Conservation (phyloP, 2,888 invertebrate species). For the Shargacucullia verbasci region DNA sequence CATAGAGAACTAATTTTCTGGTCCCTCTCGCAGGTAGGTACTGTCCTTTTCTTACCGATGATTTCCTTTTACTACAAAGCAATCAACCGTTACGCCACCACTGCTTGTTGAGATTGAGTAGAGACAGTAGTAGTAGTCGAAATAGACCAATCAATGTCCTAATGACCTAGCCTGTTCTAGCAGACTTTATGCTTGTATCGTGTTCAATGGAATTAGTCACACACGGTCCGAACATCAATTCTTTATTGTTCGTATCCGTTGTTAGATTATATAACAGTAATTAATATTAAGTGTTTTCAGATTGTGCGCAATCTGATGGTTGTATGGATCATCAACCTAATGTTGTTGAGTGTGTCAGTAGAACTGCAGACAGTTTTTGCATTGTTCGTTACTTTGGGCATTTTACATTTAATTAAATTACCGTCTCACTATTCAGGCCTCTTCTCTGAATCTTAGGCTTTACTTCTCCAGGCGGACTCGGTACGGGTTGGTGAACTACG, state of each 20-base stretch:
- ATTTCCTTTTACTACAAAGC: too few species aligned
- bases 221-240: too few species aligned
- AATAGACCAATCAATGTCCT: conserved; percentile 15
- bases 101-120: not conserved
- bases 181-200: conserved; percentile 7
- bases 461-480: too few species aligned
- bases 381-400: not conserved
- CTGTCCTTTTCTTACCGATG: too few species aligned
- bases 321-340: not conserved
- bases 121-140: conserved; percentile 1
- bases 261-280: conserved; percentile 8
- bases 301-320: not conserved
- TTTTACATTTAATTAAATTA: too few species aligned
- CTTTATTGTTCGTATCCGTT: conserved; percentile 4
- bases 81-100: too few species aligned
- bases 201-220: conserved; percentile 20
- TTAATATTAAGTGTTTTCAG: not conserved
- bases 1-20: too few species aligned
- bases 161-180: conserved; percentile 20
- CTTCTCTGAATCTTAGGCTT: too few species aligned
- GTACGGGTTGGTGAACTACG: too few species aligned
- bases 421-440: too few species aligned
- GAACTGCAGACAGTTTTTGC: not conserved
- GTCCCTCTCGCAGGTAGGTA: too few species aligned
- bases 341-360: not conserved